A percentile compares a stretch with the other conserved stretches of the same genome.
phyloP scores from a whole-genome alignment of 2,888 invertebrate species.

The Caenorhabditis virilis region DNA sequence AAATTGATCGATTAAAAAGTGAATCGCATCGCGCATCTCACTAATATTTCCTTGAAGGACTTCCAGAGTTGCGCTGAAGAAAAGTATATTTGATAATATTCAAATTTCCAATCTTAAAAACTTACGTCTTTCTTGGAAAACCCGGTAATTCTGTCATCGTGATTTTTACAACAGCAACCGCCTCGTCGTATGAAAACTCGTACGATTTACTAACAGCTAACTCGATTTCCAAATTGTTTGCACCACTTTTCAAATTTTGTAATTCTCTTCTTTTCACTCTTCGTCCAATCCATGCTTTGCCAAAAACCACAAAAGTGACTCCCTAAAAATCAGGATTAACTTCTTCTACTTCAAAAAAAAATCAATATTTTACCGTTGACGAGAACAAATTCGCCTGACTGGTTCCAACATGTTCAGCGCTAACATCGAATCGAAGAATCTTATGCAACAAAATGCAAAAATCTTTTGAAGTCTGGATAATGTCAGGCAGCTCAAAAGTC shows the following conservation, averaged over 20 bases:
- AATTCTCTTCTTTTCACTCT: constrained; percentile 12
- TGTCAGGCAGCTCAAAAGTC: constrained; percentile 10
- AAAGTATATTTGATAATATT: background rate
- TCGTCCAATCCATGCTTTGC: constrained; percentile 27
- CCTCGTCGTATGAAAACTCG: constrained; percentile 6
- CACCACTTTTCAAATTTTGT: background rate
- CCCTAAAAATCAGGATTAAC: constrained; percentile 12
- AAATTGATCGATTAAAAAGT: constrained; percentile 32
- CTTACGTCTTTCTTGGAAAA: background rate
- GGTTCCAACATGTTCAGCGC: constrained; percentile 12
- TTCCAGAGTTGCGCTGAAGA: constrained; percentile 7
- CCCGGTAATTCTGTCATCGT: constrained; percentile 7
- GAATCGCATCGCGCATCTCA: constrained; percentile 29
- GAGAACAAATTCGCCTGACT: constrained; percentile 14
- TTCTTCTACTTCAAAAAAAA: background rate
- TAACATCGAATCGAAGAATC: constrained; percentile 20
- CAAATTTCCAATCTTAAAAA: background rate
- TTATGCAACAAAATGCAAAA: constrained; percentile 10
- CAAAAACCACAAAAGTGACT: constrained; percentile 8
- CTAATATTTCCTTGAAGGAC: constrained; percentile 11
- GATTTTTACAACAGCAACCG: constrained; percentile 11
- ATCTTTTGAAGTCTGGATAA: constrained; percentile 12
- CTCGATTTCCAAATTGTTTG: constrained; percentile 5
- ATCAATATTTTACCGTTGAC: constrained; percentile 5
- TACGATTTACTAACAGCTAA: constrained; percentile 13